Evolutionary conservation across 2,797 vertebrate genomes (phyloP).

Genomic region (Pyrocephalus nanus): DNA sequence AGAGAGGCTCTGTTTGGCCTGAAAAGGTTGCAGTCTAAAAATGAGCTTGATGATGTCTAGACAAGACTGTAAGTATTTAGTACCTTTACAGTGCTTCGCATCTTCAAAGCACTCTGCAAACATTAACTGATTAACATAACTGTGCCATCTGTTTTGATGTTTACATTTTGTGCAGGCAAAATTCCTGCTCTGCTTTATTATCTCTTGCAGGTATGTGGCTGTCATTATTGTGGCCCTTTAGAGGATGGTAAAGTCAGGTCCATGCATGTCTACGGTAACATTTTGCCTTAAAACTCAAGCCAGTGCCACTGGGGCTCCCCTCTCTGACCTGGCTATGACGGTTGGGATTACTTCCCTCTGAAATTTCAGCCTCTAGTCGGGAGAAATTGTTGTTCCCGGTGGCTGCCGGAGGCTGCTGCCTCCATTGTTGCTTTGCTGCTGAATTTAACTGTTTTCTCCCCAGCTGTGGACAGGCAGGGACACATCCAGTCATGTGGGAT

Average conservation of each 20-base stretch:
- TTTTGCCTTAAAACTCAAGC: conserved; percentile 50
- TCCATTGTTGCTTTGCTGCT: not conserved
- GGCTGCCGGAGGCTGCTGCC: not conserved
- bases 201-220: conserved; percentile 60
- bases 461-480: not conserved
- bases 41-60: conserved; percentile 57
- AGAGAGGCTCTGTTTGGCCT: conserved; percentile 10
- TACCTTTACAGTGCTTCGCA: conserved; percentile 44
- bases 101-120: conserved; percentile 51
- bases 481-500: not conserved
- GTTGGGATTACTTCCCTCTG: conserved; percentile 26
- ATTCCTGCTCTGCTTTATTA: conserved; percentile 57
- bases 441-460: conserved; percentile 8
- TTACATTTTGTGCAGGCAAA: conserved; percentile 57
- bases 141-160: conserved; percentile 59
- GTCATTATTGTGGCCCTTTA: conserved; percentile 44
- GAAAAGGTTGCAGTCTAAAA: conserved; percentile 34
- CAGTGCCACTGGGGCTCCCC: not conserved
- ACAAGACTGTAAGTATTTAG: conserved; percentile 61
- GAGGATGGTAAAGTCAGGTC: conserved; percentile 42
- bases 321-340: not conserved
- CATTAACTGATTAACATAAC: conserved; percentile 61
- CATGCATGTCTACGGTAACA: not conserved
- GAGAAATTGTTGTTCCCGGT: conserved; percentile 9
- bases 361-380: conserved; percentile 36